Evolutionary conservation across 2,797 vertebrate species (phyloP).

Genomic region (Sebastes paucispinis): DNA sequence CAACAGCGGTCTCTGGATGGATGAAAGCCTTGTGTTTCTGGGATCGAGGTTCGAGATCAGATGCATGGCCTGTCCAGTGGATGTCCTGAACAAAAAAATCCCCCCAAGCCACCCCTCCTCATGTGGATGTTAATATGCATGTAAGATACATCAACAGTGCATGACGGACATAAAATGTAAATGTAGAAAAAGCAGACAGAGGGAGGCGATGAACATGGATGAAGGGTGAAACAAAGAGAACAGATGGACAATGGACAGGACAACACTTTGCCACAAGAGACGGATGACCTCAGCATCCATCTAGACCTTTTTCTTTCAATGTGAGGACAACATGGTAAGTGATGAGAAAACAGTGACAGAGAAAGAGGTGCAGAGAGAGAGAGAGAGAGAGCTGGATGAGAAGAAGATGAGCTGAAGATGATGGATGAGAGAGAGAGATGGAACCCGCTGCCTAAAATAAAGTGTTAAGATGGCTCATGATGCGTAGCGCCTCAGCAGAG

Average conservation of each 20-base stretch:
- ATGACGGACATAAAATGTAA: constrained; percentile 8
- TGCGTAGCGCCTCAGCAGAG: background rate
- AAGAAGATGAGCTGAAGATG: constrained; percentile 15
- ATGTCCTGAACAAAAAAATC: background rate
- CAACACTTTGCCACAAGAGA: background rate
- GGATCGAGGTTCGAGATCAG: background rate
- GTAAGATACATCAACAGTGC: background rate
- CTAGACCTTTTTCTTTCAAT: background rate
- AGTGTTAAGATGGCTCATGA: constrained; percentile 24
- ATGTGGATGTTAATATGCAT: background rate
- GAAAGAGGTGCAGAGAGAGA: background rate
- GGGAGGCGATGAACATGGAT: background rate
- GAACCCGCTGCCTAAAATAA: constrained; percentile 10
- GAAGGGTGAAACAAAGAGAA: background rate
- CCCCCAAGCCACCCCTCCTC: background rate
- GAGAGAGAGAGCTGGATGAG: constrained; percentile 14
- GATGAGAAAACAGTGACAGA: background rate
- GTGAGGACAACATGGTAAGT: background rate
- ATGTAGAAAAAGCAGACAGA: background rate
- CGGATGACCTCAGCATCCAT: background rate
- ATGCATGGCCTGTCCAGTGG: background rate
- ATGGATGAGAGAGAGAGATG: constrained; percentile 5
- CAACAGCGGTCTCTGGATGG: no score
- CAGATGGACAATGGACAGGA: constrained; percentile 28
- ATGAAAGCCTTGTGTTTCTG: background rate